Conservation (phyloP, 2,113 vertebrate species). For the Halcyon senegalensis region DNA sequence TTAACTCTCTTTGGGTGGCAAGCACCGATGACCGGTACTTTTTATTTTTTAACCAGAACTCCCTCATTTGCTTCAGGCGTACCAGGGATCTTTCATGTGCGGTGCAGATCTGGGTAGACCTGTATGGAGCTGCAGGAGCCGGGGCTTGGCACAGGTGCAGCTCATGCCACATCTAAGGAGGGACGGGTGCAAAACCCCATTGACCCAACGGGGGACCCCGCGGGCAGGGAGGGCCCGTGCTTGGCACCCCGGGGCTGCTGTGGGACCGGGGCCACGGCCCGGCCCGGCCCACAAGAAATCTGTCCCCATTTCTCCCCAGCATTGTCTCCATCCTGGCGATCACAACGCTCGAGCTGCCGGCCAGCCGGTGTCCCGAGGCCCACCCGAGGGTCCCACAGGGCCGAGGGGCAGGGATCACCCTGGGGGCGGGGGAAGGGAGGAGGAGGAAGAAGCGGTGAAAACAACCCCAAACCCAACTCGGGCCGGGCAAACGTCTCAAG, state of each 20-base stretch:
- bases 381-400: not conserved
- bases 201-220: not conserved
- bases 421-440: not conserved
- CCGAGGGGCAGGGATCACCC: not conserved
- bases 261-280: not conserved
- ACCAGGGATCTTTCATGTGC: not conserved
- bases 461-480: not conserved
- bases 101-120: not conserved
- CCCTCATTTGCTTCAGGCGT: not conserved
- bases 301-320: not conserved
- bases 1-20: not conserved
- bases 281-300: not conserved
- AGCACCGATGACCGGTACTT: not conserved
- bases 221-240: no score
- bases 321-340: not conserved
- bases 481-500: not conserved
- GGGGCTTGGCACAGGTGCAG: not conserved
- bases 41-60: not conserved
- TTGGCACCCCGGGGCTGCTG: not conserved
- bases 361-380: not conserved
- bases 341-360: not conserved
- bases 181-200: accelerated
- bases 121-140: accelerated
- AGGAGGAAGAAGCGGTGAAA: no score
- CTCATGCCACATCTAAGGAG: not conserved